A percentile compares a stretch with the other conserved stretches of the same genome.
These are phyloP conservation scores for Strix aluco DNA, from an alignment of 2,113 vertebrate genomes.

Conservation along the genomic window DNA sequence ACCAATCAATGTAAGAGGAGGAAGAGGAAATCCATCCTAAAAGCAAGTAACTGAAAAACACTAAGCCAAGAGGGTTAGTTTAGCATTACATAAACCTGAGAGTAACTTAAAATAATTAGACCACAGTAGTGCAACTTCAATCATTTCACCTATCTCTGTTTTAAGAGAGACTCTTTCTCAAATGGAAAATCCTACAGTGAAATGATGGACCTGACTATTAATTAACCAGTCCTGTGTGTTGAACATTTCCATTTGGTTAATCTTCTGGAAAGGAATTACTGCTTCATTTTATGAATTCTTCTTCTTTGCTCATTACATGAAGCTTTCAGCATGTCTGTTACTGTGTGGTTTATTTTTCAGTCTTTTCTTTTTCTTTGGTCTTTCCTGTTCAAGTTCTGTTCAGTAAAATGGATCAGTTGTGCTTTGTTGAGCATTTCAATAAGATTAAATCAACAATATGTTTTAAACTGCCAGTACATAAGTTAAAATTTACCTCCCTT, in stretches of 20 bases:
- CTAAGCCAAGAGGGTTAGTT: not conserved
- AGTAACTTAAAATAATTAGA: not conserved
- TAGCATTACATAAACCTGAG: not conserved
- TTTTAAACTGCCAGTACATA: conserved; percentile 11
- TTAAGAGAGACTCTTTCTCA: not conserved
- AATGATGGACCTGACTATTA: conserved; percentile 47
- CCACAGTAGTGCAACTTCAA: not conserved
- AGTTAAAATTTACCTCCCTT: conserved; percentile 64
- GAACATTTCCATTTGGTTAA: conserved; percentile 58
- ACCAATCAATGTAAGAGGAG: not conserved
- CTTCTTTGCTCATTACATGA: conserved; percentile 14
- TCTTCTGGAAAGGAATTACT: conserved; percentile 64
- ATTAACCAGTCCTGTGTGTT: conserved; percentile 46
- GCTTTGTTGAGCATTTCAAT: conserved; percentile 28
- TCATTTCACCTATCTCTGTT: not conserved
- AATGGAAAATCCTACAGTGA: conserved; percentile 31
- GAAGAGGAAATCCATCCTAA: not conserved
- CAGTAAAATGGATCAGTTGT: conserved; percentile 23
- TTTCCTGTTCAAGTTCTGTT: conserved; percentile 6
- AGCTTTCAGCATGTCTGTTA: conserved; percentile 27
- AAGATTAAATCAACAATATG: conserved; percentile 52
- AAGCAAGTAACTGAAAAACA: not conserved
- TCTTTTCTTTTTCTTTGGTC: conserved; percentile 13
- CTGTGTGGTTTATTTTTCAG: not conserved
- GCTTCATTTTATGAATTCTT: conserved; percentile 29